Evolutionary conservation across 2,797 vertebrate genomes (phyloP), one percentile per base, ranked within the genome.

Genomic region (Poecilia wingei): DNA sequence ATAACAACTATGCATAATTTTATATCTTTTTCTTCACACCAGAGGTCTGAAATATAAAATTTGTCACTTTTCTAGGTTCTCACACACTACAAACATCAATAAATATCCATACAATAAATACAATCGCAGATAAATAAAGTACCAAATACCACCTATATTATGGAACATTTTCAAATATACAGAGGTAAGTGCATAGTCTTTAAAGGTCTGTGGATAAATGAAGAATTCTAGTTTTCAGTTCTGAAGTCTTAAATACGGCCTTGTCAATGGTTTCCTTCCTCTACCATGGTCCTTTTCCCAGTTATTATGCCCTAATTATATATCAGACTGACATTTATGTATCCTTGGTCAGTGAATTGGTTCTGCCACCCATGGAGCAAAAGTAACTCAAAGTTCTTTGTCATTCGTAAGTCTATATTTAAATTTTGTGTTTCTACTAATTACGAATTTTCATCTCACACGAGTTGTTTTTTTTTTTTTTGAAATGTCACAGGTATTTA

Each of bases 401-500:
- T 68, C 72, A n/a, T 78, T 79, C 81, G 25, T 84, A 81, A 79
- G 46, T 86, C 77, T 84, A 75, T 66, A 84, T 88, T 88, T 85
- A 87, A 87, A 83, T 79, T 79, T 16, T 55, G 25, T 85, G 33
- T 82, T 80, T 77, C 51, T 45, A 69, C 68, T 72, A 69, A 71
- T 53, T 75, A 70, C 83, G 81, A 84, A 77, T 87, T 86, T 79
- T 33, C 74, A 73, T 43, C 79, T 61, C 74, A 70, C 7, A 78
- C 80, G 31, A 31, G 31, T 31, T 31, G 1, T 31, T 31, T 31
- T 31, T 31, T 31, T 31, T 31, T 91, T 81, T 90, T 88, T 83
- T 82, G 13, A 94, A 95, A 94, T 95, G 93, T 95, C 93, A 95
- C 87, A 92, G 89, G 85, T 92, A 93, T 92, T 94, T 93, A 92